Conservation (phyloP, 1,140 invertebrate genomes). For the Phenacoccus solenopsis region DNA sequence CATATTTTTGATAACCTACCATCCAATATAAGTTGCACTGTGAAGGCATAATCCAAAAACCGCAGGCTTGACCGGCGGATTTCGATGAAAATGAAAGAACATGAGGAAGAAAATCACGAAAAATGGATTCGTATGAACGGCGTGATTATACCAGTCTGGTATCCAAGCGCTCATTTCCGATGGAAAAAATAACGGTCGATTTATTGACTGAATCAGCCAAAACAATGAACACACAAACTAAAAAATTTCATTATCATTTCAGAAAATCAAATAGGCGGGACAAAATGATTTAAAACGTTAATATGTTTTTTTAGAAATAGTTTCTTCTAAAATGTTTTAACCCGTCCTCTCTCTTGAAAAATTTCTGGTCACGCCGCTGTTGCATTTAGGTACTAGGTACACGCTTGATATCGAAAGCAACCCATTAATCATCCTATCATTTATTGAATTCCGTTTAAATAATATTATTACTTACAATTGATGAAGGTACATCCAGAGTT, state of each 20-base stretch:
- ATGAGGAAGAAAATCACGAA: constrained; percentile 58
- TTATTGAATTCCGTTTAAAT: too few species aligned
- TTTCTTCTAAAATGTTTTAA: too few species aligned
- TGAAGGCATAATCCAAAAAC: constrained; percentile 45
- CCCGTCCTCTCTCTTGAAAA: too few species aligned
- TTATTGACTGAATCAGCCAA: constrained; percentile 71
- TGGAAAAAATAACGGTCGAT: constrained; percentile 76
- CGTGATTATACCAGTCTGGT: constrained; percentile 76
- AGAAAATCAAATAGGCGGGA: too few species aligned
- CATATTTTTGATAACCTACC: too few species aligned
- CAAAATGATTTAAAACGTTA: too few species aligned
- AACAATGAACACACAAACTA: constrained; percentile 76
- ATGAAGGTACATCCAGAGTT: background rate
- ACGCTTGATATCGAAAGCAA: too few species aligned
- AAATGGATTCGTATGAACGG: constrained; percentile 67
- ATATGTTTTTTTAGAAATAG: too few species aligned
- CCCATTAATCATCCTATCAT: too few species aligned
- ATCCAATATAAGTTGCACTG: constrained; percentile 53
- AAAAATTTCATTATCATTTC: too few species aligned
- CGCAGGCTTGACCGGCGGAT: constrained; percentile 47
- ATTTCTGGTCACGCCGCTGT: too few species aligned
- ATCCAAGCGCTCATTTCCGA: constrained; percentile 59
- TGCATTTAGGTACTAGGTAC: too few species aligned
- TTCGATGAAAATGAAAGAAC: constrained; percentile 50
- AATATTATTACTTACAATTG: background rate